Evolutionary conservation across 1,140 invertebrate species (phyloP).

Genomic region (Bicyclus anynana): DNA sequence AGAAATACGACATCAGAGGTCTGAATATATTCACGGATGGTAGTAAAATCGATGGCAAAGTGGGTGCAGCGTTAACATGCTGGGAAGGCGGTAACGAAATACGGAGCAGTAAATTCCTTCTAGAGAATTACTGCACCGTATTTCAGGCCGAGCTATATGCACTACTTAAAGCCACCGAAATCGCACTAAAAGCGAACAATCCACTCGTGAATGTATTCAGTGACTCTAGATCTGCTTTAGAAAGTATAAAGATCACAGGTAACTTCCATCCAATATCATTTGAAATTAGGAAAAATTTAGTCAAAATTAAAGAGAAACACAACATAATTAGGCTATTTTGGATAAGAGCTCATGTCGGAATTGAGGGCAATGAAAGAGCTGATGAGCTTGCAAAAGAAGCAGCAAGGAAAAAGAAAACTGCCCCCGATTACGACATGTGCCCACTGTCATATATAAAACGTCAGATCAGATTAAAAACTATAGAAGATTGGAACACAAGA

Average conservation of each 20-base stretch:
- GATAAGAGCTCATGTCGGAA: neutral
- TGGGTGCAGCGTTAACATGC: slow-evolving; percentile 12
- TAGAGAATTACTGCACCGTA: slow-evolving; percentile 1
- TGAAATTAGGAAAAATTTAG: too few species aligned
- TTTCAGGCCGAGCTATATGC: slow-evolving; percentile 12
- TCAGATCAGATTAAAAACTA: too few species aligned
- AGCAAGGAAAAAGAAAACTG: neutral
- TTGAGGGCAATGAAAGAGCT: neutral
- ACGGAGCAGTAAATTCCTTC: neutral
- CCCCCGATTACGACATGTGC: neutral
- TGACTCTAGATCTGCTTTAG: too few species aligned
- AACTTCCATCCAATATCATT: too few species aligned
- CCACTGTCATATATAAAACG: neutral
- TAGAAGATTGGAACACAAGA: too few species aligned
- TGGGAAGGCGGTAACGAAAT: slow-evolving; percentile 8
- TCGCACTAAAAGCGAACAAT: too few species aligned
- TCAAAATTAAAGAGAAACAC: neutral
- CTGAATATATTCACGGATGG: slow-evolving; percentile 14
- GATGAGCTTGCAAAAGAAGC: neutral
- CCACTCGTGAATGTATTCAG: too few species aligned
- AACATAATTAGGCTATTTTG: neutral
- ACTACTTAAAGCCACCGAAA: neutral
- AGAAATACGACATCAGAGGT: too few species aligned
- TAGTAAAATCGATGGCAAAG: slow-evolving; percentile 15
- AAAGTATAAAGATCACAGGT: too few species aligned